Base-by-base conservation (phyloP, 2,888 invertebrate species). In the Rhagonycha lutea region DNA sequence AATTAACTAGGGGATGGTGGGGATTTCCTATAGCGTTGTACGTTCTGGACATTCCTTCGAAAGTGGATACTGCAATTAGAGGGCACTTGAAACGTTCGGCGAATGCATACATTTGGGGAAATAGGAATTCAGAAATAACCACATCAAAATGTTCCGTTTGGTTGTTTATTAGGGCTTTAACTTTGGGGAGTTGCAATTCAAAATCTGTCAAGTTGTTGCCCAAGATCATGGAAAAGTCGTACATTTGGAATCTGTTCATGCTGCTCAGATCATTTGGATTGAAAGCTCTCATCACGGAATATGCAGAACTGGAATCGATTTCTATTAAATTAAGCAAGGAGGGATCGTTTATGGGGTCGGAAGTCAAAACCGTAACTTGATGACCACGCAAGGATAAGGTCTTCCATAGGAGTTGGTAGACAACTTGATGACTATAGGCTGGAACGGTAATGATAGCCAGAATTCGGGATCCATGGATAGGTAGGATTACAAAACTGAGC, bases 341-440 rank as follows among this genome's bases (percentile, higher is more conserved):
- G 10, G 80, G 72, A 68, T 89, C 86, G 24, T 87, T 86, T 2
- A 88, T 80, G 0, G 89, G 89, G 82, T 85, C 81, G 3, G 85
- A 80, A 0, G 90, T 89, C 23, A 90, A 69, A 0, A 89, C 83
- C 0, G 89, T 87, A 0, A 91, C 76, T 70, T 90, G 83, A 76
- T 91, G 90, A 7, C 90, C 90, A 74, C 87, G 84, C 47, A 84
- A 80, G 0, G 87, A 86, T 18, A 91, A 80, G 67, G 88, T 88
- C n/a, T 85, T 81, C 81, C 88, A 87, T 32, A 91, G 81, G 10
- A 87, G 86, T 62, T 86, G 86, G 81, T 86, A 89, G 0, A 89
- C 86, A 0, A 87, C 81, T 81, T 90, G 90, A 78, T 90, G 90
- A 79, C 90, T 90, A 70, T 86, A 86, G 2, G 89, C 88, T 3